phyloP scores from a whole-genome alignment of 2,888 invertebrate species.

The Polyploca ridens region DNA sequence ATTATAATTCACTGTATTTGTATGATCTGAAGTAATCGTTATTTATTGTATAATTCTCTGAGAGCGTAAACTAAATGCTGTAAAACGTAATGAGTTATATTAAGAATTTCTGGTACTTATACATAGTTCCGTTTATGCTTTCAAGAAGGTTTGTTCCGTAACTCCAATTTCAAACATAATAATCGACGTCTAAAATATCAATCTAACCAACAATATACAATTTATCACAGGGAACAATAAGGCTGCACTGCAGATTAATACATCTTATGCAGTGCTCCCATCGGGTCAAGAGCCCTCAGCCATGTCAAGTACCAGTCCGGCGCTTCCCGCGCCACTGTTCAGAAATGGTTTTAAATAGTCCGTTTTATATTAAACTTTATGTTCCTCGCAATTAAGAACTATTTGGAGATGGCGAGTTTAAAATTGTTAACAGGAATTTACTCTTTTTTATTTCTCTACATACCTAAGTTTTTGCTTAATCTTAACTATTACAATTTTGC shows the following conservation, averaged over 20 bases:
- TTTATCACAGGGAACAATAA: neutral
- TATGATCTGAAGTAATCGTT: no score
- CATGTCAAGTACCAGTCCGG: slow-evolving; percentile 39
- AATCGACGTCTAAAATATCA: neutral
- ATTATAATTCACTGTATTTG: neutral
- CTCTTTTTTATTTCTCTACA: neutral
- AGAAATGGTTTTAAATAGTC: neutral
- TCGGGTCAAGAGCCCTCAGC: slow-evolving; percentile 35
- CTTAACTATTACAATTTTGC: no score
- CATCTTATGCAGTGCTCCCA: slow-evolving; percentile 30
- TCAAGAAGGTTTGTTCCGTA: no score
- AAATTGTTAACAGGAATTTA: neutral
- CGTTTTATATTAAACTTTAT: slow-evolving; percentile 28
- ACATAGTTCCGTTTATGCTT: no score
- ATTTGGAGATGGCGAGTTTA: neutral
- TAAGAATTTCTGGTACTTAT: no score
- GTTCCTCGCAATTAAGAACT: slow-evolving; percentile 15
- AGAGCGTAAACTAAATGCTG: no score
- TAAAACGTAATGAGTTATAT: no score
- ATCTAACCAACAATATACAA: neutral
- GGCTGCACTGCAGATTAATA: slow-evolving; percentile 32
- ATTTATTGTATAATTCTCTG: no score
- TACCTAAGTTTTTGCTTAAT: neutral
- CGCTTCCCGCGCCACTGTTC: slow-evolving; percentile 17
- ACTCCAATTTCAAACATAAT: no score